Percentiles rank a stretch among this genome's conserved stretches.
Conservation (phyloP, 2,888 invertebrate species). For the Charanyca ferruginea region DNA sequence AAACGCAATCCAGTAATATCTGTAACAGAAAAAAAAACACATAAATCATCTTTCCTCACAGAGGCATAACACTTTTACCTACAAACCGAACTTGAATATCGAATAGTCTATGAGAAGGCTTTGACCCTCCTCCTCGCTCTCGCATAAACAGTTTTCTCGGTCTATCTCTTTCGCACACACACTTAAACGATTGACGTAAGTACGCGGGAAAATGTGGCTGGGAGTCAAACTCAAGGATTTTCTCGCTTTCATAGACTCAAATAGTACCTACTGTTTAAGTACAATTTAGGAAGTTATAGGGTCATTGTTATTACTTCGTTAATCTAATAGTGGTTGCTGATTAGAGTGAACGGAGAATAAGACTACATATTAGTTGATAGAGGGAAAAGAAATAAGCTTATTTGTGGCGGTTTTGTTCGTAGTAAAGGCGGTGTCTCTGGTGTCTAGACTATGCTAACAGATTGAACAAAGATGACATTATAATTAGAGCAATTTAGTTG, state of each 20-base stretch:
- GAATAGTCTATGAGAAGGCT: conserved; percentile 77
- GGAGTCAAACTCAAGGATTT: conserved; percentile 73
- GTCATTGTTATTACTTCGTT: conserved; percentile 5
- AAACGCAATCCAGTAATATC: conserved; percentile 19
- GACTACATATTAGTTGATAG: background rate
- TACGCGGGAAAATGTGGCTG: conserved; percentile 76
- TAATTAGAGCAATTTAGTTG: background rate
- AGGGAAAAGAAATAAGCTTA: background rate
- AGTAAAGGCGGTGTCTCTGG: background rate
- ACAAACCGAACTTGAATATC: conserved; percentile 14
- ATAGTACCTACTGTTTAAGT: conserved; percentile 48
- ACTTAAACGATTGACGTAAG: conserved; percentile 77
- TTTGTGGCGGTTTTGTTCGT: background rate
- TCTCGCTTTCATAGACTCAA: conserved; percentile 62
- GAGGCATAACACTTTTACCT: conserved; percentile 46
- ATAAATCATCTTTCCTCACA: conserved; percentile 32
- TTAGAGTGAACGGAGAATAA: background rate
- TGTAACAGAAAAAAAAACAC: conserved; percentile 36
- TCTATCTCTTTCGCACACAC: conserved; percentile 69
- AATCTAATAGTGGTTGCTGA: conserved; percentile 22
- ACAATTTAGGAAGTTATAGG: conserved; percentile 43
- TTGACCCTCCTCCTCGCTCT: conserved; percentile 71
- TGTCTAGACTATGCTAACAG: conserved; percentile 16
- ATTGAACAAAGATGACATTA: background rate
- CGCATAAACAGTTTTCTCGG: conserved; percentile 60